Evolutionary conservation across 2,113 vertebrate species (phyloP).

Genomic region (Percopsis transmontana): DNA sequence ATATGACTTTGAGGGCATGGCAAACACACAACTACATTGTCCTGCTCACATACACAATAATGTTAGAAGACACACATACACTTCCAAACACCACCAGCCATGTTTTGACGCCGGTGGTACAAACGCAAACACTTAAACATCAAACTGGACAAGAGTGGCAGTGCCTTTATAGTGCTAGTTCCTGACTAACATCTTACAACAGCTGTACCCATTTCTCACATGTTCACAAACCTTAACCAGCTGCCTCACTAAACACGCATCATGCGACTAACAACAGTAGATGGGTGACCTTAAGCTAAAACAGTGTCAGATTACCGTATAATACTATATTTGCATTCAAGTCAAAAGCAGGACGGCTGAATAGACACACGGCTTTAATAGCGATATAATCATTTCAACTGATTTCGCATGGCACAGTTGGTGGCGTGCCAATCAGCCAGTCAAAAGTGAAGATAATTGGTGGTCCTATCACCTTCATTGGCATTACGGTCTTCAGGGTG

Average conservation of each 20-base stretch:
- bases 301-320: background rate
- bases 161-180: too few relatives aligned
- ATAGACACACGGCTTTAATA: background rate
- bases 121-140: constrained; percentile 5
- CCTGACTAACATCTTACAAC: too few relatives aligned
- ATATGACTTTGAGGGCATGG: constrained; percentile 28
- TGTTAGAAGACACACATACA: constrained; percentile 17
- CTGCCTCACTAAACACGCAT: too few relatives aligned
- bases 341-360: too few relatives aligned
- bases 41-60: background rate
- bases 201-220: too few relatives aligned
- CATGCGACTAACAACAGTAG: background rate
- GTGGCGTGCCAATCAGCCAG: background rate
- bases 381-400: background rate
- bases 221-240: constrained; percentile 12
- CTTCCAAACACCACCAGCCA: constrained; percentile 5
- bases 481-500: background rate
- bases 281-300: background rate
- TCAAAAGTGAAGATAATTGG: background rate
- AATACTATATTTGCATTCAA: too few relatives aligned
- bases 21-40: constrained; percentile 1
- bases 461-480: background rate
- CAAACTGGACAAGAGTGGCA: constrained; percentile 17
- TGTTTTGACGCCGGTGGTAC: too few relatives aligned
- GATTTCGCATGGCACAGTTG: background rate